phyloP scores from a whole-genome alignment of 2,888 invertebrate species.

The Ellobium chinense region DNA sequence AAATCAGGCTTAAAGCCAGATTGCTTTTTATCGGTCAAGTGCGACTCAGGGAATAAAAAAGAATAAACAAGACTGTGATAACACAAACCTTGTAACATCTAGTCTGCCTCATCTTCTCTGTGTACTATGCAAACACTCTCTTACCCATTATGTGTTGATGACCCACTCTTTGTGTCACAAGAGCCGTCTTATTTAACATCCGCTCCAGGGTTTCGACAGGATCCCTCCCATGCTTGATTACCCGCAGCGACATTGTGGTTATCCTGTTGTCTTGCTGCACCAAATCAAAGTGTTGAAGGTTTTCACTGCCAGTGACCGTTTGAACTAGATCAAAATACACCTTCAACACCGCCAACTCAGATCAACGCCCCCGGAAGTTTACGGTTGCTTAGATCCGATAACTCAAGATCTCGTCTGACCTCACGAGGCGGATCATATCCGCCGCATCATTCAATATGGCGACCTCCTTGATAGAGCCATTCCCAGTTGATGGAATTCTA shows the following conservation, averaged over 20 bases:
- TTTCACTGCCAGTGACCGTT: too few relatives aligned
- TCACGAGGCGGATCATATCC: constrained; percentile 7
- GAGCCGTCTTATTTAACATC: constrained; percentile 73
- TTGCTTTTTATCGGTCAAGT: too few relatives aligned
- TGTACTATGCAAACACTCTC: too few relatives aligned
- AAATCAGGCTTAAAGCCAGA: too few relatives aligned
- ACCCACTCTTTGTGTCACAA: constrained; percentile 69
- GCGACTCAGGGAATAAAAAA: too few relatives aligned
- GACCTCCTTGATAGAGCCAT: constrained; percentile 70
- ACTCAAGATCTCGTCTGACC: background rate
- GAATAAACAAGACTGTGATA: too few relatives aligned
- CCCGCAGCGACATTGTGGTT: constrained; percentile 49
- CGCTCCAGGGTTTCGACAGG: constrained; percentile 71
- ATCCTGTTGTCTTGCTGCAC: background rate
- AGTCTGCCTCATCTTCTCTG: too few relatives aligned
- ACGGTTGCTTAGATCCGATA: constrained; percentile 63
- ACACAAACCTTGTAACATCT: too few relatives aligned
- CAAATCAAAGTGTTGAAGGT: background rate
- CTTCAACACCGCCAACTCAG: background rate
- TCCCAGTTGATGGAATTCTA: constrained; percentile 76
- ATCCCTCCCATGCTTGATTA: constrained; percentile 57
- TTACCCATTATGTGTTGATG: constrained; percentile 73
- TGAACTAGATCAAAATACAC: background rate
- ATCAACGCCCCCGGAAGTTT: constrained; percentile 60
- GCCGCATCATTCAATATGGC: constrained; percentile 62